Conservation (phyloP, 2,888 invertebrate species). For the Laspeyria flexula region DNA sequence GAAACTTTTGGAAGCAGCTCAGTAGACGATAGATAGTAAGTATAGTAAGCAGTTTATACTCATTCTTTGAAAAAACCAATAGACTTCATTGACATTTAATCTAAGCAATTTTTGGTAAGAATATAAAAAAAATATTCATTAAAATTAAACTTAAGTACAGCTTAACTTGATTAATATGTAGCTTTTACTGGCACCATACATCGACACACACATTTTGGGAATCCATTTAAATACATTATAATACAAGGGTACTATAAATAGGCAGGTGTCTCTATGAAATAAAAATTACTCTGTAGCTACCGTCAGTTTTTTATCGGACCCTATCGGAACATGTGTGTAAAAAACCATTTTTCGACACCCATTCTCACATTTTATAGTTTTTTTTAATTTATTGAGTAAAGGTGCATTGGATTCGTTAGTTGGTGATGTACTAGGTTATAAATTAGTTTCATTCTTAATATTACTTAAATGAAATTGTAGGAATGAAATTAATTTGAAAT, state of each 20-base stretch:
- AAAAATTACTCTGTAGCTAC: constrained; percentile 64
- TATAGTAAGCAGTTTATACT: no score
- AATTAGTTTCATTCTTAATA: no score
- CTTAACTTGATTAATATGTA: no score
- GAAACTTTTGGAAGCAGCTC: no score
- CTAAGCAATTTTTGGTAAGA: no score
- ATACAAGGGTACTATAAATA: constrained; percentile 62
- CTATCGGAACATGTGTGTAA: constrained; percentile 24
- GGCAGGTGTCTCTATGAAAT: constrained; percentile 72
- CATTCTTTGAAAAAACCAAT: no score
- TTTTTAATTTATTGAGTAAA: constrained; percentile 33
- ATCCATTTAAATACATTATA: constrained; percentile 81
- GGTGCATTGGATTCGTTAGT: constrained; percentile 30
- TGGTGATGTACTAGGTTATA: no score
- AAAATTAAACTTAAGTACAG: no score
- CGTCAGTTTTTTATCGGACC: constrained; percentile 54
- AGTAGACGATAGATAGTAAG: no score
- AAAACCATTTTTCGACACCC: constrained; percentile 30
- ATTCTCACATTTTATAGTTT: constrained; percentile 12
- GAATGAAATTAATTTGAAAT: no score
- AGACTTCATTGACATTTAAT: no score
- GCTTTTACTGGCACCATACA: constrained; percentile 39
- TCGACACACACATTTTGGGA: constrained; percentile 57
- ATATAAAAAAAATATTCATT: not conserved
- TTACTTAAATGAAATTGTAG: no score